Evolutionary conservation across 37 sponge, comb jelly and placozoan genomes (phyloP), one percentile per base, ranked within the genome.

Genomic region (Chondrilla cf. caribensis): DNA sequence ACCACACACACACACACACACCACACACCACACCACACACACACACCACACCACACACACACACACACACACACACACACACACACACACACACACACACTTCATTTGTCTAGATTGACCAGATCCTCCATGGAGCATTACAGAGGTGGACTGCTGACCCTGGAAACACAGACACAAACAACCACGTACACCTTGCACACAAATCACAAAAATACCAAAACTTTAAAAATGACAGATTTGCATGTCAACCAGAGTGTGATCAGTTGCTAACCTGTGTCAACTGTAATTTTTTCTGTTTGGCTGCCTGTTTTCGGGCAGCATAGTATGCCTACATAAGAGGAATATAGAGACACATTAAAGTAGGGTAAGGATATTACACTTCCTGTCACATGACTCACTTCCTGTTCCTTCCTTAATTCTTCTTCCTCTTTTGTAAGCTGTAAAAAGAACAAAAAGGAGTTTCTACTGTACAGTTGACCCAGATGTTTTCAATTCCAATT

Each of bases 31-130:
- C 22, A 62, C 6, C 64, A 62, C 22, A 62, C 8, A 26, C 64
- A 62, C 29, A 22, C 25, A 22, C 29, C 8, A 6, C 8, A 6
- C 8, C 64, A 62, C 64, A 62, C 64, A 62, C 64, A 62, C 64
- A 62, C 64, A 62, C 64, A 62, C 64, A 62, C 64, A 62, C 64
- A 62, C 64, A 62, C 64, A 62, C 64, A 62, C 64, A 62, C 64
- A 62, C 64, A 62, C 64, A 62, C 64, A 62, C 64, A 62, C 64
- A 67, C 68, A 67, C 68, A 67, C 32, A 67, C 32, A 67, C 32
- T 47, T 47, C 11, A 11, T 6, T 11, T 47, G 51, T 47, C 11
- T 47, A 11, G 9, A 14, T 14, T 6, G 51, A 14, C 51, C 51
- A 47, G 51, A 47, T 47, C 51, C 51, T 47, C 51, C 51, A 47